Evolutionary conservation across 2,113 vertebrate species (phyloP).

Genomic region (Takifugu bimaculatus): DNA sequence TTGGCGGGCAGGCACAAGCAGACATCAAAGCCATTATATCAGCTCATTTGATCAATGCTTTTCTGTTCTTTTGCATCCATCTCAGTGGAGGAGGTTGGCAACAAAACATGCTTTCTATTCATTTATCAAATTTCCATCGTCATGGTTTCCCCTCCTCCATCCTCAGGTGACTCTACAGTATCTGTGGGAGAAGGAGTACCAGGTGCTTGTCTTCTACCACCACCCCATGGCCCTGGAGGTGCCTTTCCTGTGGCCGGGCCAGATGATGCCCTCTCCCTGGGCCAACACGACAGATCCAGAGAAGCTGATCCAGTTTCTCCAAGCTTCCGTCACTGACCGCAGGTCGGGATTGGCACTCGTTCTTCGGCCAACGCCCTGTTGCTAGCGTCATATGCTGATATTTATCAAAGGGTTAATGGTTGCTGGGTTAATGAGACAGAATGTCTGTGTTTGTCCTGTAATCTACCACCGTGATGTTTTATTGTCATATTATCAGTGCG

Average conservation of each 20-base stretch:
- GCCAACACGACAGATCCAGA: conserved; percentile 97
- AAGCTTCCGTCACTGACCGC: conserved; percentile 88
- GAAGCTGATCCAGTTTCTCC: conserved; percentile 95
- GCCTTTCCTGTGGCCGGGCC: conserved; percentile 95
- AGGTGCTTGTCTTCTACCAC: conserved; percentile 96
- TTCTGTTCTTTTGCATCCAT: no score
- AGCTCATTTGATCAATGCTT: no score
- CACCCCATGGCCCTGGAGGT: conserved; percentile 94
- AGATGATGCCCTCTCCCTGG: conserved; percentile 98
- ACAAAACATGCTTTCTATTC: conserved; percentile 3
- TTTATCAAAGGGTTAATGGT: not conserved
- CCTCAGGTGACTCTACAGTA: conserved; percentile 85
- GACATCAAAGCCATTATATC: no score
- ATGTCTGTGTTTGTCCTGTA: not conserved
- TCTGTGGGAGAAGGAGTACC: conserved; percentile 95
- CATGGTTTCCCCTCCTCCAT: not conserved
- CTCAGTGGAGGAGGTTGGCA: no score
- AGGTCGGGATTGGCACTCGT: conserved; percentile 57
- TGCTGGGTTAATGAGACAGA: not conserved
- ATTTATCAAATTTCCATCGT: not conserved
- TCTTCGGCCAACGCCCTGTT: not conserved
- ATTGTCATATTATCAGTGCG: not conserved
- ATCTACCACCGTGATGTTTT: not conserved
- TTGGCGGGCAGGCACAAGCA: no score
- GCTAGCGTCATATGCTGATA: not conserved